These are phyloP conservation scores for Drosophila funebris DNA, from an alignment of 1,140 invertebrate species.

Conservation along the genomic window DNA sequence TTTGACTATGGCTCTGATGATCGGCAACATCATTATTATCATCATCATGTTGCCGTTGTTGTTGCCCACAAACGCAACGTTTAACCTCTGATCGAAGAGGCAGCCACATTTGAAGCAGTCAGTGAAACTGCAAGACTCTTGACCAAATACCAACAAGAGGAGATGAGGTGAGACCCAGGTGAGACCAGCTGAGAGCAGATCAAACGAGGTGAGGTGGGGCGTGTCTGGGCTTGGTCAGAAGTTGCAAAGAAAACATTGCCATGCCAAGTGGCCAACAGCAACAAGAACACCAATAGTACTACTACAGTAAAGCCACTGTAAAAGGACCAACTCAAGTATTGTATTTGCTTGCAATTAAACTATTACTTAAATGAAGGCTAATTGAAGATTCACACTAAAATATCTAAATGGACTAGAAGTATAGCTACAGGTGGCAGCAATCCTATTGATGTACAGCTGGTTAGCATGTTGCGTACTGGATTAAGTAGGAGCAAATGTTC, in stretches of 20 bases:
- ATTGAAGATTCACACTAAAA: too few species aligned
- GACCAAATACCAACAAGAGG: constrained; percentile 40
- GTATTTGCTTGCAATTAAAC: too few species aligned
- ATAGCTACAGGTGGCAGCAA: too few species aligned
- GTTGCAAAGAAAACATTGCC: background rate
- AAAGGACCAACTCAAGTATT: too few species aligned
- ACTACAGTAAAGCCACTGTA: background rate
- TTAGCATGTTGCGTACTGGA: too few species aligned
- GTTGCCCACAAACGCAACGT: constrained; percentile 51
- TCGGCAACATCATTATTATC: constrained; percentile 50
- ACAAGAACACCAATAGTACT: constrained; percentile 15
- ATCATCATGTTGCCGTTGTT: constrained; percentile 9
- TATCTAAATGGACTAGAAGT: too few species aligned
- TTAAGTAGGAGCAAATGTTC: background rate
- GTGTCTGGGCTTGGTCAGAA: constrained; percentile 1
- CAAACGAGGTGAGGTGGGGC: constrained; percentile 4
- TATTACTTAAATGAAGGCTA: too few species aligned
- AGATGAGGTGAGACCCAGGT: background rate
- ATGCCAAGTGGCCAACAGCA: constrained; percentile 9
- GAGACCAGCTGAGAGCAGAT: background rate
- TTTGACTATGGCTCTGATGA: constrained; percentile 25
- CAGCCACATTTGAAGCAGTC: constrained; percentile 26
- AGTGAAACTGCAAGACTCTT: constrained; percentile 29
- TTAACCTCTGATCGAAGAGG: constrained; percentile 68
- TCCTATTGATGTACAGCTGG: too few species aligned